Percentiles rank a stretch among this genome's conserved stretches.
Evolutionary conservation across 2,888 invertebrate genomes (phyloP).

Genomic region (Masnerella sp.): DNA sequence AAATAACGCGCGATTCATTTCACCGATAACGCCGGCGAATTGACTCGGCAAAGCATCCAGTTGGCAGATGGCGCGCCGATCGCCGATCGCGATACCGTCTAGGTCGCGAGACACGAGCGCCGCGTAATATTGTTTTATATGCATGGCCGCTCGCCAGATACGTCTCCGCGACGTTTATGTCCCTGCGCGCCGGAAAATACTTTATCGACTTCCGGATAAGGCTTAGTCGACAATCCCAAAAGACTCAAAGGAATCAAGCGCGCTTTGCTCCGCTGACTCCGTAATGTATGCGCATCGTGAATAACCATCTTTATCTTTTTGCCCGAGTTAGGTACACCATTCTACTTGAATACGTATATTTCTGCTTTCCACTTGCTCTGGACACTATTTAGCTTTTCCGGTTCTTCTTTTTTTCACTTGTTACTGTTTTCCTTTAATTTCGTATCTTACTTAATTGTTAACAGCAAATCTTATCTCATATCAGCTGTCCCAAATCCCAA

Average conservation of each 20-base stretch:
- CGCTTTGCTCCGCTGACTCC: constrained; percentile 45
- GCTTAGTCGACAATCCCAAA: constrained; percentile 55
- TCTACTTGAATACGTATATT: constrained; percentile 7
- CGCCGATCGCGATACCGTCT: constrained; percentile 48
- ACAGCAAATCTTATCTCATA: too few species aligned
- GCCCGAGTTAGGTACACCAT: constrained; percentile 22
- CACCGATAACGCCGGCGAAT: constrained; percentile 50
- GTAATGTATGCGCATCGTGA: constrained; percentile 48
- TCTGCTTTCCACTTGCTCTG: neutral
- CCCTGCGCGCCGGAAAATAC: constrained; percentile 47
- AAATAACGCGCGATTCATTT: constrained; percentile 58
- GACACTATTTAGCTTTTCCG: constrained; percentile 8
- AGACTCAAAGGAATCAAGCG: constrained; percentile 52
- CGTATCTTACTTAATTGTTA: too few species aligned
- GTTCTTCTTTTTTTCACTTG: too few species aligned
- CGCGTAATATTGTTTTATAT: constrained; percentile 53
- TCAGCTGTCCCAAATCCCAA: too few species aligned
- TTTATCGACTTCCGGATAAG: constrained; percentile 57
- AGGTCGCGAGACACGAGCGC: constrained; percentile 20
- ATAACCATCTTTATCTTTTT: constrained; percentile 50
- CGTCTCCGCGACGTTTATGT: constrained; percentile 44
- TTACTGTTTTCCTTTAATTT: too few species aligned
- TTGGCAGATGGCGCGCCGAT: constrained; percentile 41
- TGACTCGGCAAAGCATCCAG: constrained; percentile 36
- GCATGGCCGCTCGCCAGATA: constrained; percentile 58